These are phyloP conservation scores for Acrossocheilus wenchowensis DNA, from an alignment of 2,797 vertebrate genomes.

Conservation along the genomic window DNA sequence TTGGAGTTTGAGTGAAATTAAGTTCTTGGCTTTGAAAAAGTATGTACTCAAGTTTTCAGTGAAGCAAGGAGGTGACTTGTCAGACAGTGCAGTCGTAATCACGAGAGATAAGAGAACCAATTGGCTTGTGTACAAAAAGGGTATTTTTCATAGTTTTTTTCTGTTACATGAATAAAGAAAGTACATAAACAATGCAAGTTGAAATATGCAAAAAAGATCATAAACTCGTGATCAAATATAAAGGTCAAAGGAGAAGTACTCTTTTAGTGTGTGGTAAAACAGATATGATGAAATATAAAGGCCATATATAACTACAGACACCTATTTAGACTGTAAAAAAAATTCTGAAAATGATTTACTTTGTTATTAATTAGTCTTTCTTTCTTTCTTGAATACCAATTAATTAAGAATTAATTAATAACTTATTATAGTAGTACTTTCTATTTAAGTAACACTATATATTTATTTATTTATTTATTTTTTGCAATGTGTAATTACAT, in stretches of 20 bases:
- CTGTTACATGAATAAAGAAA: background rate
- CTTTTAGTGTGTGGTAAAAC: background rate
- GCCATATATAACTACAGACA: background rate
- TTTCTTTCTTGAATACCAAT: background rate
- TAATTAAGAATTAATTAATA: background rate
- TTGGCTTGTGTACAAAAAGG: background rate
- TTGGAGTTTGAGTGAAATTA: constrained; percentile 25
- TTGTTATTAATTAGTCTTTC: background rate
- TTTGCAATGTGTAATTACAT: background rate
- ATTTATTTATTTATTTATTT: background rate
- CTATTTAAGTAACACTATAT: background rate
- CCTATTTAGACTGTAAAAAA: background rate
- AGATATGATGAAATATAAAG: background rate
- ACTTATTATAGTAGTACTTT: background rate
- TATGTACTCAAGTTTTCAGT: constrained; percentile 20
- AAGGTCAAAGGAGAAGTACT: background rate
- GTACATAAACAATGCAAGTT: background rate
- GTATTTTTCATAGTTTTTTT: background rate
- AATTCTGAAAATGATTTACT: background rate
- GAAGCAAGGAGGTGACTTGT: background rate
- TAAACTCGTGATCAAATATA: background rate
- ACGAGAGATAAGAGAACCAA: background rate
- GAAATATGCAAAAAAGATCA: background rate
- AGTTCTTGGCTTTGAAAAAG: constrained; percentile 54
- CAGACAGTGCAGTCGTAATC: background rate